Evolutionary conservation across 2,888 invertebrate genomes (phyloP).

Genomic region (Chrysodeixis includens): DNA sequence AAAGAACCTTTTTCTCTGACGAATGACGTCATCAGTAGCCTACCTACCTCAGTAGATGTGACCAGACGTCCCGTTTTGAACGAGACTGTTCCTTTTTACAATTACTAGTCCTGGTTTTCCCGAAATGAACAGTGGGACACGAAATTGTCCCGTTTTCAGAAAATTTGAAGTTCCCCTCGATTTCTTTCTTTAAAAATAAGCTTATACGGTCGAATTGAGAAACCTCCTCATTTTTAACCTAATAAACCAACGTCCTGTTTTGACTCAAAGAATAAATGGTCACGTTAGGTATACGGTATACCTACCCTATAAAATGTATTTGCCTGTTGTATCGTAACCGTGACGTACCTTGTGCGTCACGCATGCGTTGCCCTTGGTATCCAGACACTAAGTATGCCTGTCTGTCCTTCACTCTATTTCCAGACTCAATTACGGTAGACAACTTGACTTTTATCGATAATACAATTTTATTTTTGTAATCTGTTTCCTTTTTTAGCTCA

Average conservation of each 20-base stretch:
- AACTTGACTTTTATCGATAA: conserved; percentile 17
- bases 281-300: conserved; percentile 25
- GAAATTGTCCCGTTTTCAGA: too few relatives aligned
- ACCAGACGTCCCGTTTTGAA: too few relatives aligned
- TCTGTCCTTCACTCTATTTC: conserved; percentile 32
- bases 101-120: too few relatives aligned
- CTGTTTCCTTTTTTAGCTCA: background rate
- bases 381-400: conserved; percentile 6
- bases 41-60: too few relatives aligned
- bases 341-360: conserved; percentile 46
- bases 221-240: too few relatives aligned
- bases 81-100: too few relatives aligned
- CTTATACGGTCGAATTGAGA: too few relatives aligned
- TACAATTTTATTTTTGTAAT: background rate
- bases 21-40: conserved; percentile 37
- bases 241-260: too few relatives aligned
- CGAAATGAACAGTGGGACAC: too few relatives aligned
- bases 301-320: conserved; percentile 48
- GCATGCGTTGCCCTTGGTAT: conserved; percentile 45
- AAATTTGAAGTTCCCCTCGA: too few relatives aligned
- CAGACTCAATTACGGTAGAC: conserved; percentile 11
- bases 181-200: too few relatives aligned
- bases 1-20: conserved; percentile 45
- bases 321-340: conserved; percentile 35
- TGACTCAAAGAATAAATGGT: too few relatives aligned